Evolutionary conservation across 2,888 invertebrate genomes (phyloP).

Genomic region (Ditula angustiorana): DNA sequence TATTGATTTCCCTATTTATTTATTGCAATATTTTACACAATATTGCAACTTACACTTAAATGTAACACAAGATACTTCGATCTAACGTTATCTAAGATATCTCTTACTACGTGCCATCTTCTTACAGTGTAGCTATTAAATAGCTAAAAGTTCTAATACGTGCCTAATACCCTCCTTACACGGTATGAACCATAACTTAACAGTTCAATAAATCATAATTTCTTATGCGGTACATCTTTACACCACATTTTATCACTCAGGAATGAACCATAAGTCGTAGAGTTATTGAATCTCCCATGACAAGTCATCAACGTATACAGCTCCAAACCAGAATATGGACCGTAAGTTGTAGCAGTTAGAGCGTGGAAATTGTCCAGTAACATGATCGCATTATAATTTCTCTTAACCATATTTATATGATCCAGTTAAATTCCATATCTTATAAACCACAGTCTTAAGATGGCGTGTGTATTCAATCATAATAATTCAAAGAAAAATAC

Average conservation of each 20-base stretch:
- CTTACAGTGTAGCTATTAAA: not conserved
- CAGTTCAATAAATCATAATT: not conserved
- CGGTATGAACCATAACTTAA: not conserved
- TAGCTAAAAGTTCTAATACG: not conserved
- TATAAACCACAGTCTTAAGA: not conserved
- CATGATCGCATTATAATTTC: conserved; percentile 5
- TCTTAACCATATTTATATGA: conserved; percentile 10
- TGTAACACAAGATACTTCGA: too few relatives aligned
- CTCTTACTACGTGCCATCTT: too few relatives aligned
- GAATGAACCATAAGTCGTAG: not conserved
- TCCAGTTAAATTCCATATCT: conserved; percentile 20
- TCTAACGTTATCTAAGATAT: too few relatives aligned
- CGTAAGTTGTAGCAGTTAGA: not conserved
- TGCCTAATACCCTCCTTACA: not conserved
- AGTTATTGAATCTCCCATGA: not conserved
- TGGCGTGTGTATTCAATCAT: conserved; percentile 20
- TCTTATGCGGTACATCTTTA: not conserved
- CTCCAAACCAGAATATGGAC: not conserved
- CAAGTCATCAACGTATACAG: not conserved
- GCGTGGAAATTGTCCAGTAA: not conserved
- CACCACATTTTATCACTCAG: not conserved
- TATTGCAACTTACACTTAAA: too few relatives aligned
- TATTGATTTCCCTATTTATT: too few relatives aligned
- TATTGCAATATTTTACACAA: too few relatives aligned
- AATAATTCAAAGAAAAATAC: conserved; percentile 15